phyloP scores from a whole-genome alignment of 2,888 invertebrate species.

The Lepidochrysops patricia region DNA sequence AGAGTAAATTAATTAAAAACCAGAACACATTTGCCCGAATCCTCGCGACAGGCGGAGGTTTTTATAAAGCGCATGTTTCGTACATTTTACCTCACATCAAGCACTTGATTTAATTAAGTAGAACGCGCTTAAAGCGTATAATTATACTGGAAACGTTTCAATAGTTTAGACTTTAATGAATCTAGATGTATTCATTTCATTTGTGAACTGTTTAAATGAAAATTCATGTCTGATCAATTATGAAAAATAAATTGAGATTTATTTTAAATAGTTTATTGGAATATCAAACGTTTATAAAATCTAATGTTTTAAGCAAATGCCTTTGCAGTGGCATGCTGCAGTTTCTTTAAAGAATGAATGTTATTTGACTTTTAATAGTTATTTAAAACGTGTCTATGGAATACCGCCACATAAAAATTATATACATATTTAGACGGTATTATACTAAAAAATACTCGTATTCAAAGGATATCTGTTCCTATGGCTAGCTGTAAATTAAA shows the following conservation, averaged over 20 bases:
- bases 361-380: too few species aligned
- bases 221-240: neutral
- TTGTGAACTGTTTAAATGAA: neutral
- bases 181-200: neutral
- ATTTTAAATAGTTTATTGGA: neutral
- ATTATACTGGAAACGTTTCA: neutral
- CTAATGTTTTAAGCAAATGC: neutral
- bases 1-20: conserved; percentile 2
- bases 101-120: conserved; percentile 5
- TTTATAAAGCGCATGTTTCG: neutral
- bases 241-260: neutral
- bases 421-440: too few species aligned
- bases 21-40: neutral
- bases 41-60: neutral
- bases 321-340: too few species aligned
- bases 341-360: too few species aligned
- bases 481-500: too few species aligned
- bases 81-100: neutral
- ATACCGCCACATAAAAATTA: too few species aligned
- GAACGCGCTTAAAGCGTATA: neutral
- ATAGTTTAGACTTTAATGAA: neutral
- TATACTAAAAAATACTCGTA: too few species aligned
- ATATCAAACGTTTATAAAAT: neutral
- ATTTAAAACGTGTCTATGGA: too few species aligned
- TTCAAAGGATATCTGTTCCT: too few species aligned